phyloP scores from a whole-genome alignment of 2,113 vertebrate genomes.

The Dunckerocampus dactyliophorus region DNA sequence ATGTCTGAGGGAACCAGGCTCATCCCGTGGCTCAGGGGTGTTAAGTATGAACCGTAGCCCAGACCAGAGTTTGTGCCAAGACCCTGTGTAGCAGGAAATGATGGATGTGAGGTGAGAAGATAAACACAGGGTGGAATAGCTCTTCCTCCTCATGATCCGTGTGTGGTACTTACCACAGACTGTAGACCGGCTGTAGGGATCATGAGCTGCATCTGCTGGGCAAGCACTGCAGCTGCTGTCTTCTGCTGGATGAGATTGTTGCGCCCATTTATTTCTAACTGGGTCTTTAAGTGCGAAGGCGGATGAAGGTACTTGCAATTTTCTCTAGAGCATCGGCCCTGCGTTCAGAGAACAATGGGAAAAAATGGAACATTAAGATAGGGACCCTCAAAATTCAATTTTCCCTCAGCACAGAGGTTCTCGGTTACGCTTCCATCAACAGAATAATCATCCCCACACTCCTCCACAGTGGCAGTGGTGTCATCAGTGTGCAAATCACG shows the following conservation, averaged over 20 bases:
- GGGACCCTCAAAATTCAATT: background rate
- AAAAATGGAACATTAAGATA: background rate
- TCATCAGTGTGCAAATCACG: slow-evolving; percentile 1
- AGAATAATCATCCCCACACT: background rate
- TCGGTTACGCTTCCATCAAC: background rate
- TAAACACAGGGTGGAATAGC: background rate
- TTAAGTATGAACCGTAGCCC: slow-evolving; percentile 89
- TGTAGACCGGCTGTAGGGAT: slow-evolving; percentile 87
- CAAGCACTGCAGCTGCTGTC: slow-evolving; percentile 90
- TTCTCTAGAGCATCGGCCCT: slow-evolving; percentile 94
- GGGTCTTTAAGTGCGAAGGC: slow-evolving; percentile 93
- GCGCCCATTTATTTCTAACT: slow-evolving; percentile 94
- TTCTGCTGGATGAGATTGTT: slow-evolving; percentile 98
- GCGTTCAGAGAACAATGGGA: slow-evolving; percentile 33
- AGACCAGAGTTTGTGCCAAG: slow-evolving; percentile 85
- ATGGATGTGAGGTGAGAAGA: slow-evolving; percentile 67
- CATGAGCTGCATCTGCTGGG: slow-evolving; percentile 97
- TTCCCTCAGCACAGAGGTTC: background rate
- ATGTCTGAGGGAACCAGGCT: slow-evolving; percentile 90
- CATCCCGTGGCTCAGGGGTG: slow-evolving; percentile 85
- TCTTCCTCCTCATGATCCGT: background rate
- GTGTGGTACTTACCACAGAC: slow-evolving; percentile 78
- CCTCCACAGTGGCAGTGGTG: slow-evolving; percentile 8
- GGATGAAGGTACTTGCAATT: slow-evolving; percentile 98
- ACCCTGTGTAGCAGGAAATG: slow-evolving; percentile 83